Base-by-base conservation (phyloP, 2,113 vertebrate genomes). In the Amphiprion percula region DNA sequence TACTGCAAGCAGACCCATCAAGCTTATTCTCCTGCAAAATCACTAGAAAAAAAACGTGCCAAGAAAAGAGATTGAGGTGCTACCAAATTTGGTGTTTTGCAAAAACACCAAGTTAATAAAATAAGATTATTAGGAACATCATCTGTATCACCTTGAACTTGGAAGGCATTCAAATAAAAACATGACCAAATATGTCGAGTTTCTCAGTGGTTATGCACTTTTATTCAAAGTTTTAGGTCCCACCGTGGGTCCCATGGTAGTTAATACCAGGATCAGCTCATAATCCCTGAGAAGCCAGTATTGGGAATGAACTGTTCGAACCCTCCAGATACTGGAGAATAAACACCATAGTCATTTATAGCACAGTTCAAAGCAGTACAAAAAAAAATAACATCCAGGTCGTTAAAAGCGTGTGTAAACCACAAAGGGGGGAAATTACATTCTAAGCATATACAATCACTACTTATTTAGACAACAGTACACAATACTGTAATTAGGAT, bases 271-370 rank as follows among this genome's bases (percentile, higher is more conserved):
- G 94, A 95, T 92, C 86, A 92, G 94, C 93, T 93, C 89, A 91
- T 90, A 94, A 94, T 97, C 96, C 98, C 97, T 98, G 97, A 98
- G 97, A 96, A 94, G 91, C 75, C 92, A 87, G 88, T 78, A 87
- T 90, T 92, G 92, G 83, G 88, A 91, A 85, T 87, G 87, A 88
- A 91, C 86, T 90, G 91, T 87, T 82, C 84, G 79, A 90, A 86
- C 83, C 87, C 94, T 96, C 97, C 97, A 97, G 97, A 97, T 96
- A 94, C 97, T 96, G 95, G 96, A 96, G 95, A 92, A 96, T 95
- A 97, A 87, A 90, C 86, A 95, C 94, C 95, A 94, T 86, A 87
- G 69, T 90, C 93, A 93, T 90, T 85, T 73, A 37, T 37, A 92
- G 85, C 65, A 86, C 83, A 87, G 87, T 92, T 90, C 94, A 87